Conservation (phyloP, 1,140 invertebrate species). For the Drosophila bocqueti region DNA sequence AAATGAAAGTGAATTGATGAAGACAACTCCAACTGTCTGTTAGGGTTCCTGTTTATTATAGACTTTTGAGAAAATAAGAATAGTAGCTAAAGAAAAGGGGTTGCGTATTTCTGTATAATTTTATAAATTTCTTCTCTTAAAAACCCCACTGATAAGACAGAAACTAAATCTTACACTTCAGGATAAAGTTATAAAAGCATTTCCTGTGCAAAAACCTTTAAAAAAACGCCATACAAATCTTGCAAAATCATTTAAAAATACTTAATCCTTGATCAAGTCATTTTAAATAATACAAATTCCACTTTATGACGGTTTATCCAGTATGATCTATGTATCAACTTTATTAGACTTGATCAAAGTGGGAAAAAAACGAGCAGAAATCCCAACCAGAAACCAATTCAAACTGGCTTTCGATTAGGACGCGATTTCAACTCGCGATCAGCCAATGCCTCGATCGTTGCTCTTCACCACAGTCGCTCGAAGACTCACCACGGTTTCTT, state of each 20-base stretch:
- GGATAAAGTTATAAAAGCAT: neutral
- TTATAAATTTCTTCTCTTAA: too few relatives aligned
- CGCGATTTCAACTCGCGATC: slow-evolving; percentile 20
- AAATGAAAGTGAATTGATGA: slow-evolving; percentile 48
- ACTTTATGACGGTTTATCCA: slow-evolving; percentile 3
- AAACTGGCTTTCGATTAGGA: slow-evolving; percentile 23
- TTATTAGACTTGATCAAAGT: neutral
- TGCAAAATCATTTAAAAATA: neutral
- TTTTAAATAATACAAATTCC: neutral
- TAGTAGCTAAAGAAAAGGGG: too few relatives aligned
- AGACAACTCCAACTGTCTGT: neutral
- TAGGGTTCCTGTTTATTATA: neutral
- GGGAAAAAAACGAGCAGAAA: neutral
- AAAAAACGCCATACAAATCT: neutral
- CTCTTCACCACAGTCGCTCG: slow-evolving; percentile 57
- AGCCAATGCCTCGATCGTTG: slow-evolving; percentile 19
- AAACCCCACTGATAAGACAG: too few relatives aligned
- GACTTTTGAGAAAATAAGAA: neutral
- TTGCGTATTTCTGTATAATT: too few relatives aligned
- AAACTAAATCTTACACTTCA: neutral
- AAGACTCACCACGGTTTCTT: slow-evolving; percentile 48
- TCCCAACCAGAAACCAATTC: slow-evolving; percentile 28
- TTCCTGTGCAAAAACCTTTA: neutral
- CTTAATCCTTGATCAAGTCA: neutral
- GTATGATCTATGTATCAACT: neutral